These are phyloP conservation scores for Phymorhynchus buccinoides DNA, from an alignment of 1,140 invertebrate genomes.

Conservation along the genomic window DNA sequence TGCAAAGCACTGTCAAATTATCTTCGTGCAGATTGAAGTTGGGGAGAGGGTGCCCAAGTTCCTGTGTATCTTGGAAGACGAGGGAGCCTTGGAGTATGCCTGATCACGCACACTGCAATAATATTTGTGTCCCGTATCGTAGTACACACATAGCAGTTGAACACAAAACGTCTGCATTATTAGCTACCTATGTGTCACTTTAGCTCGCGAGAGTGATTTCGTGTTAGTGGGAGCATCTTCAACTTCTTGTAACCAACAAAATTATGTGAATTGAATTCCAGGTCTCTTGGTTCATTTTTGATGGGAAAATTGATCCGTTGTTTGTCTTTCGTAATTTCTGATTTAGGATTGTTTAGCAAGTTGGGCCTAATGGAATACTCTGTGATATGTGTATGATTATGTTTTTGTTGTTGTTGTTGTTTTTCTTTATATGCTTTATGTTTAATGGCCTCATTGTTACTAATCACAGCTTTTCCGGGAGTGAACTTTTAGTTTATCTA, in stretches of 20 bases:
- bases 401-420: too few species aligned
- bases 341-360: neutral
- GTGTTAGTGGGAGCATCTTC: too few species aligned
- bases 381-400: neutral
- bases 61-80: conserved; percentile 92
- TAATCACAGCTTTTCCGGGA: too few species aligned
- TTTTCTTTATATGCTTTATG: too few species aligned
- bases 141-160: neutral
- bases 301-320: neutral
- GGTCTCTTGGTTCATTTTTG: too few species aligned
- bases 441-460: too few species aligned
- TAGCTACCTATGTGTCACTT: neutral
- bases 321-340: neutral
- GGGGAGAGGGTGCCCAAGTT: conserved; percentile 88
- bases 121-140: neutral
- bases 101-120: neutral
- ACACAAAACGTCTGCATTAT: neutral
- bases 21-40: conserved; percentile 82
- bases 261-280: too few species aligned
- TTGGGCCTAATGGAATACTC: neutral
- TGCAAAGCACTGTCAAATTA: too few species aligned
- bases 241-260: too few species aligned
- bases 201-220: too few species aligned
- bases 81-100: conserved; percentile 76
- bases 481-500: too few species aligned